Base-by-base conservation (phyloP, 2,113 vertebrate species). In the Amphiprion percula region DNA sequence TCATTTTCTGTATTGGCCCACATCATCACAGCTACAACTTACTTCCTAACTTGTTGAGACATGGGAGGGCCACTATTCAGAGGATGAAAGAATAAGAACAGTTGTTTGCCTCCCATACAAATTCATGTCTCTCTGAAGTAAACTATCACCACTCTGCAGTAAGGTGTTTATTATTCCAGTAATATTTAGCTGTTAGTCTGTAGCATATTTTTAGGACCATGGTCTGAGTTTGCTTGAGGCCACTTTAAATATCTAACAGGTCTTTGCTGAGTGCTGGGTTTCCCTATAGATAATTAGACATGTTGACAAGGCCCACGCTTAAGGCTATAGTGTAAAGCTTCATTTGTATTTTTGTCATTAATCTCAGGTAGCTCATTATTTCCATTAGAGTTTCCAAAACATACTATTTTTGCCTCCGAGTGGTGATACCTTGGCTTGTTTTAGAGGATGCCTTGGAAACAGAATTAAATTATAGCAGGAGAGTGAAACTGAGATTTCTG, bases 331-430 rank as follows among this genome's bases (percentile, higher is more conserved):
- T 62, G 52, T 26, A 53, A 47, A 28, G 55, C 76, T 68, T 21
- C 55, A 46, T 70, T 39, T 17, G 47, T 55, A 59, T 60, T 56
- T 59, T 17, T 67, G 6, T 55, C 16, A 37, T 77, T 77, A 64
- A 23, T 76, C 65, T 72, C 64, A 68, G 72, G 44, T 70, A 68
- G 49, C 41, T 70, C 64, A 74, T 89, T 82, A 84, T 68, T 65
- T n/a, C 60, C 19, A 58, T 47, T 79, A 55, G n/a, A 65, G 61
- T 39, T 52, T 63, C 46, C 10, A 19, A 71, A 68, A 10, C 14
- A 6, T 23, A 54, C 26, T 30, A 16, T 55, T 60, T 77, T 39
- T 70, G 53, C 5, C 52, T 60, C 2, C 15, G 17, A 70, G 65
- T 55, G 56, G 3, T 37, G 8, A 66, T 63, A 50, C 37, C 16